Base-by-base conservation (phyloP, 2,113 vertebrate genomes). In the Thamnaconus septentrionalis region DNA sequence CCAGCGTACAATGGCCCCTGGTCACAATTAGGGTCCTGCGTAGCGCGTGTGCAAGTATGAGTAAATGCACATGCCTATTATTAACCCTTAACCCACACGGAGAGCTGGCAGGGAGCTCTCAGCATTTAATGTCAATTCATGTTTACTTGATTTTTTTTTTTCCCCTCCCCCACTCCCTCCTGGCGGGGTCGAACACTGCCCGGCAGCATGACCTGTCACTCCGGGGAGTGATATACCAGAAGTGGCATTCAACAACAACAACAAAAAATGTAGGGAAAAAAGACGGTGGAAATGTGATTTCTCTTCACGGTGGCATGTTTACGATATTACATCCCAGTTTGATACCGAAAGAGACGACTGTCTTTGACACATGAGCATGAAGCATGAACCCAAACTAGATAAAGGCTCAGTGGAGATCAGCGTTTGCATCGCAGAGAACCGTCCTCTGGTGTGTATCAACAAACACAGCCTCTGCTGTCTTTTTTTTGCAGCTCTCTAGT, bases 401-500 rank as follows among this genome's bases (percentile, higher is more conserved):
- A 31, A 31, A 31, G 18, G 18, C 18, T 31, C 18, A 31, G 18
- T 31, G 18, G 18, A 31, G 18, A 31, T 31, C 18, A 31, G 18
- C 18, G 18, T 31, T 31, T 31, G 18, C 18, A 2, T 31, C 18
- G 18, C 18, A 31, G 18, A 31, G 18, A 31, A 31, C 18, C 1
- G 18, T 31, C 18, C 18, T 31, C 18, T 31, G 18, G 18, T 31
- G 18, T 31, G 18, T 67, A 53, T 52, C 64, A 48, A 67, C 57
- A 44, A 71, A 71, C 53, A 2, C 18, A 70, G 4, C 9, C 10
- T 31, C 18, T 31, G 48, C 48, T 53, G 45, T 43, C 42, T 31
- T 51, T 49, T 60, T 75, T 76, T 67, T 49, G 64, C 61, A 78
- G 82, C 73, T 65, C 87, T 90, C 79, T 89, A 71, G 82, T 76